Percentiles rank a stretch among this genome's conserved stretches.
Conservation (phyloP, 2,888 invertebrate genomes). For the Leptinotarsa juncta region DNA sequence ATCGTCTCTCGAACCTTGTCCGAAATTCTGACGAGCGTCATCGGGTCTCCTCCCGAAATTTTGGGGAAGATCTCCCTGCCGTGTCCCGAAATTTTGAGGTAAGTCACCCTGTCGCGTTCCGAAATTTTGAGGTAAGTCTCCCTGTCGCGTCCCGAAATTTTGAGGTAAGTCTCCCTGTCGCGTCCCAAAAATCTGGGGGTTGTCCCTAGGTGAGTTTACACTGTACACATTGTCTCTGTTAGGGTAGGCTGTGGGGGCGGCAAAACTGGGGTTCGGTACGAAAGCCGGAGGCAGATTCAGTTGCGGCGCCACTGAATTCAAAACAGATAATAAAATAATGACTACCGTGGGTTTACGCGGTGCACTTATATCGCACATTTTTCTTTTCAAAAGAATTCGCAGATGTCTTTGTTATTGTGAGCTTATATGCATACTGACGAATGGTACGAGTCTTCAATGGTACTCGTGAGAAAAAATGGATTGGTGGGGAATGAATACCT, state of each 20-base stretch:
- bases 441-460: slow-evolving; percentile 55
- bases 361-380: slow-evolving; percentile 60
- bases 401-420: slow-evolving; percentile 49
- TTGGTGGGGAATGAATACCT: slow-evolving; percentile 57
- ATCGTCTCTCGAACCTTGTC: slow-evolving; percentile 31
- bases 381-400: slow-evolving; percentile 29
- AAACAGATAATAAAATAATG: slow-evolving; percentile 26
- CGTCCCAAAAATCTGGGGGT: slow-evolving; percentile 32
- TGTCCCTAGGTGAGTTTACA: slow-evolving; percentile 35
- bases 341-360: slow-evolving; percentile 50
- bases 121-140: slow-evolving; percentile 31
- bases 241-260: slow-evolving; percentile 47
- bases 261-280: slow-evolving; percentile 49
- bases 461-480: slow-evolving; percentile 58
- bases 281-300: slow-evolving; percentile 36
- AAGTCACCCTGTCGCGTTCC: slow-evolving; percentile 33
- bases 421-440: slow-evolving; percentile 57
- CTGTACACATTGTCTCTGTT: slow-evolving; percentile 28
- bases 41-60: slow-evolving; percentile 34
- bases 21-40: slow-evolving; percentile 31
- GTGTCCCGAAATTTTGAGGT: slow-evolving; percentile 28
- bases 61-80: slow-evolving; percentile 4
- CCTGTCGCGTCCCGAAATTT: slow-evolving; percentile 35
- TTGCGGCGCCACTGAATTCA: slow-evolving; percentile 26
- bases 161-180: slow-evolving; percentile 29